Percentiles rank a stretch among this genome's conserved stretches.
Conservation (phyloP, 2,113 vertebrate genomes). For the Phrynocephalus versicolor region DNA sequence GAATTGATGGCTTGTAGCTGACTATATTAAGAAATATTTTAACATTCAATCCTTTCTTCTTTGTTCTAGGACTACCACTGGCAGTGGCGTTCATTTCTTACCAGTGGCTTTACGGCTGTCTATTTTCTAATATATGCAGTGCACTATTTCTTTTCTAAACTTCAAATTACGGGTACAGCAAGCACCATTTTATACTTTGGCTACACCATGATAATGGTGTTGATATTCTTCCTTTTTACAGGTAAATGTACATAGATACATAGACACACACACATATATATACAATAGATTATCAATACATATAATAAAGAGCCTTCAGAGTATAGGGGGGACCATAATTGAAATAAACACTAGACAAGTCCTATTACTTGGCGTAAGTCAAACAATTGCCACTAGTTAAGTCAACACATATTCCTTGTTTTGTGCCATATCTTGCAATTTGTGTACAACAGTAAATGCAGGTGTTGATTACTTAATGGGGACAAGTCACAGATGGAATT, state of each 20-base stretch:
- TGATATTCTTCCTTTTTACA: slow-evolving; percentile 96
- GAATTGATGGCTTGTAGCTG: no score
- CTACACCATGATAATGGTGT: slow-evolving; percentile 95
- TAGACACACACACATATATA: no score
- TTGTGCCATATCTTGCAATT: no score
- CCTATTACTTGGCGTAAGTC: background rate
- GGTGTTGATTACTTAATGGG: no score
- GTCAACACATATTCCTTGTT: no score
- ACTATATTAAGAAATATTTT: background rate
- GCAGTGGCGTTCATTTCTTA: slow-evolving; percentile 98
- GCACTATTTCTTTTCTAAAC: slow-evolving; percentile 93
- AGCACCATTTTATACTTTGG: slow-evolving; percentile 94
- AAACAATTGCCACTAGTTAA: no score
- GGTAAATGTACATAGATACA: slow-evolving; percentile 70
- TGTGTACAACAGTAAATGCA: no score
- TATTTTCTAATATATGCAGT: slow-evolving; percentile 95
- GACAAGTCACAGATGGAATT: no score
- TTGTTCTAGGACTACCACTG: slow-evolving; percentile 92
- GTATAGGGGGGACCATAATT: background rate
- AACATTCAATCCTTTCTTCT: background rate
- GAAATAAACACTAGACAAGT: background rate
- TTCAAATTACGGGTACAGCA: slow-evolving; percentile 91
- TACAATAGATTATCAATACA: no score
- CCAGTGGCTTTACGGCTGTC: slow-evolving; percentile 95
- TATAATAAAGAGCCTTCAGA: background rate